Percentiles rank a stretch among this genome's conserved stretches.
Conservation (phyloP, 2,888 invertebrate species). For the Thymelicus sylvestris region DNA sequence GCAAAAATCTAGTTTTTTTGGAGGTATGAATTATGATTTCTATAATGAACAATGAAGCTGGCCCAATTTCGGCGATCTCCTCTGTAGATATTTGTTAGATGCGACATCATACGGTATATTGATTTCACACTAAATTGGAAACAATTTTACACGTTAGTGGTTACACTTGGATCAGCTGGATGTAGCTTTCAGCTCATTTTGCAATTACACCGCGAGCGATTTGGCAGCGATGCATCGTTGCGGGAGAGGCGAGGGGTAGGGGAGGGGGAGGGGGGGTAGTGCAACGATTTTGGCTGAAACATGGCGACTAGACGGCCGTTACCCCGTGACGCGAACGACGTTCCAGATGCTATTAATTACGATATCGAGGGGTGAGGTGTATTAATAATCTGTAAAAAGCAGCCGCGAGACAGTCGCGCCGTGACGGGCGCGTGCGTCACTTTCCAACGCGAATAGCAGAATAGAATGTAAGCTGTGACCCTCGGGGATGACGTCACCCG, state of each 20-base stretch:
- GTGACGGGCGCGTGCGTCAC: conserved; percentile 80
- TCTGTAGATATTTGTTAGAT: not conserved
- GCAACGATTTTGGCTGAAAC: conserved; percentile 59
- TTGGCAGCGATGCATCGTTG: conserved; percentile 38
- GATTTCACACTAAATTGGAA: conserved; percentile 15
- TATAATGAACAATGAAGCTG: too few species aligned
- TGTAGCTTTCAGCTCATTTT: conserved; percentile 52
- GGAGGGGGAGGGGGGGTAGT: conserved; percentile 43
- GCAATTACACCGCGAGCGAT: conserved; percentile 53
- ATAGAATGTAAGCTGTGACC: conserved; percentile 61
- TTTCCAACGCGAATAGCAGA: conserved; percentile 73
- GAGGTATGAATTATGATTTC: too few species aligned
- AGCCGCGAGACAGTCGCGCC: conserved; percentile 53
- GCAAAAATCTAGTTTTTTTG: too few species aligned
- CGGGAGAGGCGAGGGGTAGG: conserved; percentile 42
- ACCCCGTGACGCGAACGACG: conserved; percentile 58
- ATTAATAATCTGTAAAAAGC: conserved; percentile 56
- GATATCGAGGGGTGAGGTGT: conserved; percentile 54
- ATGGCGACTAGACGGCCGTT: conserved; percentile 64
- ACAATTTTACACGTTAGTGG: conserved; percentile 21
- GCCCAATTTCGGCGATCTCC: too few species aligned
- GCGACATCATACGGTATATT: conserved; percentile 1
- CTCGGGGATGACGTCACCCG: conserved; percentile 70
- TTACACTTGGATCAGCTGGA: conserved; percentile 9
- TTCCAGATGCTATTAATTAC: conserved; percentile 70